These are phyloP conservation scores for Actinemys pallida DNA, from an alignment of 2,113 vertebrate species.

Conservation along the genomic window DNA sequence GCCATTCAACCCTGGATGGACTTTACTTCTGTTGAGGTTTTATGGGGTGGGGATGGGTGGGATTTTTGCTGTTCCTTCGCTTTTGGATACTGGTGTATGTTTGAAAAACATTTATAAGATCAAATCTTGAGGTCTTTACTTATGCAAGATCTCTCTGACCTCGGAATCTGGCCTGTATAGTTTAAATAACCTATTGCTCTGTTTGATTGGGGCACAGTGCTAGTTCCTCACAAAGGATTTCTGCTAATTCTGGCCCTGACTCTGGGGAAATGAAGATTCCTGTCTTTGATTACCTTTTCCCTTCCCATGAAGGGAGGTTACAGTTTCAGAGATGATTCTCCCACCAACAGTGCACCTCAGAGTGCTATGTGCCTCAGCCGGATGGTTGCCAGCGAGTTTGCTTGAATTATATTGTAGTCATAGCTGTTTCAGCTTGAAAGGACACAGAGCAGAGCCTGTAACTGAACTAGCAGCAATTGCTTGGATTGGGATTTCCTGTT, in stretches of 20 bases:
- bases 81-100: slow-evolving; percentile 19
- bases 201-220: neutral
- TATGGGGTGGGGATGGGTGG: neutral
- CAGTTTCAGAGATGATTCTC: neutral
- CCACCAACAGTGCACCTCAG: neutral
- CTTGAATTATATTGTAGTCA: neutral
- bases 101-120: slow-evolving; percentile 37
- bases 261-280: neutral
- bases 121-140: neutral
- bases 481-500: slow-evolving; percentile 8
- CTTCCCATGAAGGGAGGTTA: neutral
- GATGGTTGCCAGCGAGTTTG: neutral
- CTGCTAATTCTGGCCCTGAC: slow-evolving; percentile 34
- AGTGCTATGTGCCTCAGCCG: neutral
- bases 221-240: neutral
- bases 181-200: slow-evolving; percentile 28
- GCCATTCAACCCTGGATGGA: neutral
- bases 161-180: slow-evolving; percentile 38
- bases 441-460: neutral
- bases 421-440: neutral
- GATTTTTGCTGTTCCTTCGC: slow-evolving; percentile 30
- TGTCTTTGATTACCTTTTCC: neutral
- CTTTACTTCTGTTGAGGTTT: neutral
- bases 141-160: slow-evolving; percentile 31
- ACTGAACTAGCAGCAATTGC: neutral